Percentiles rank a stretch among this genome's conserved stretches.
Conservation (phyloP, 2,113 vertebrate genomes). For the Carassius carassius region DNA sequence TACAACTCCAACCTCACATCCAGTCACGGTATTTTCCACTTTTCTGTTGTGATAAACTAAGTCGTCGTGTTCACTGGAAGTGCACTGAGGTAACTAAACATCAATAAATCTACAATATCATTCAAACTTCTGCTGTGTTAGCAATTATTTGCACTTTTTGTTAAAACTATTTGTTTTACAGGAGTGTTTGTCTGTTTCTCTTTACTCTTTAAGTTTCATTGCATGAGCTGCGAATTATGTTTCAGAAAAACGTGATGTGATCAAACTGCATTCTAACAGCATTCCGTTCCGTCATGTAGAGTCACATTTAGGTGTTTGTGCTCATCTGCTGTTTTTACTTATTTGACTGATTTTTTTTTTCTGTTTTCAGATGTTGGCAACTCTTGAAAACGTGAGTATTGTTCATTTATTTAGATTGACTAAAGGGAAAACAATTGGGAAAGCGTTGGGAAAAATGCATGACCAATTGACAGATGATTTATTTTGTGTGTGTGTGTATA, state of each 20-base stretch:
- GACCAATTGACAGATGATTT: background rate
- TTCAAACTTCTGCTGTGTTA: background rate
- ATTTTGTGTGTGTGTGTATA: no score
- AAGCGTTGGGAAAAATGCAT: background rate
- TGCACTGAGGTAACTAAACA: slow-evolving; percentile 2
- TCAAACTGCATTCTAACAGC: slow-evolving; percentile 2
- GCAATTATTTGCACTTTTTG: background rate
- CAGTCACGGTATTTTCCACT: background rate
- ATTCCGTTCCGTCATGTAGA: background rate
- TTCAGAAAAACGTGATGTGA: background rate
- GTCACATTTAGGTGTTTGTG: background rate
- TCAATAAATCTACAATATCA: background rate
- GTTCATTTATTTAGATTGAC: background rate
- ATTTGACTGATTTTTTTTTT: background rate
- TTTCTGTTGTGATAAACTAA: background rate
- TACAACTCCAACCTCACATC: background rate
- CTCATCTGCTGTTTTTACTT: slow-evolving; percentile 13
- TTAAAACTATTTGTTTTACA: background rate
- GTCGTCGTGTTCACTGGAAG: background rate
- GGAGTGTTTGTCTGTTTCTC: background rate
- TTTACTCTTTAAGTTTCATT: background rate
- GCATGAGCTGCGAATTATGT: background rate
- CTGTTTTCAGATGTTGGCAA: slow-evolving; percentile 63
- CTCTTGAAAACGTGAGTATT: slow-evolving; percentile 72
- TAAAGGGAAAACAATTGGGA: background rate